phyloP scores from a whole-genome alignment of 1,140 invertebrate species.

The Bathynomus jamesi region DNA sequence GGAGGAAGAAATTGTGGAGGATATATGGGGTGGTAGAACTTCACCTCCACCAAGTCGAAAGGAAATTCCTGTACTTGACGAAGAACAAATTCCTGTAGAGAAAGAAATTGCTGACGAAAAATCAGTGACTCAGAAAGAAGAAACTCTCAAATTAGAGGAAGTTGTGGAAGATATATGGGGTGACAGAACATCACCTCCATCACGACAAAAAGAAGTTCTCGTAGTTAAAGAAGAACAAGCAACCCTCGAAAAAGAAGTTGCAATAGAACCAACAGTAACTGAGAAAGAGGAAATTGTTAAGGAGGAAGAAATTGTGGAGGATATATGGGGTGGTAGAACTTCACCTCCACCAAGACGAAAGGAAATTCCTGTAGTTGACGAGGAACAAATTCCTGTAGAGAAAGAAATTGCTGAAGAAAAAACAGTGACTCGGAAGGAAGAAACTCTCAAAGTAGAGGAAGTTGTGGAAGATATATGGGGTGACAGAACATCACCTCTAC shows the following conservation, averaged over 20 bases:
- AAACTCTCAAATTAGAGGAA: no score
- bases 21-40: conserved; percentile 12
- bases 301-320: neutral
- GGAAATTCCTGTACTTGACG: no score
- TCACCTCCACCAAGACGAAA: neutral
- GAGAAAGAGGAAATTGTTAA: neutral
- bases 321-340: neutral
- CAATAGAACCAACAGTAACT: neutral
- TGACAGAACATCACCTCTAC: neutral
- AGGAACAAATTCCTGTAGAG: no score
- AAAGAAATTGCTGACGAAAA: no score
- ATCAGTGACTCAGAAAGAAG: no score
- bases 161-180: no score
- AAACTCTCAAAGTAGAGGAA: no score
- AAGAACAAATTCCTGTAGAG: no score
- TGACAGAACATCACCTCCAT: no score
- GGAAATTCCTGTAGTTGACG: neutral
- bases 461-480: neutral
- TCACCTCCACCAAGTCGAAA: neutral
- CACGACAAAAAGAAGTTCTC: no score
- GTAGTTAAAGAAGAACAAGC: neutral
- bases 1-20: neutral
- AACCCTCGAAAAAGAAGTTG: neutral
- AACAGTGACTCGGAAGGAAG: no score
- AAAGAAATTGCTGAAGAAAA: no score